Percentiles rank a stretch among this genome's conserved stretches.
These are phyloP conservation scores for Rhinatrema bivittatum DNA, from an alignment of 2,797 vertebrate species.

Conservation along the genomic window DNA sequence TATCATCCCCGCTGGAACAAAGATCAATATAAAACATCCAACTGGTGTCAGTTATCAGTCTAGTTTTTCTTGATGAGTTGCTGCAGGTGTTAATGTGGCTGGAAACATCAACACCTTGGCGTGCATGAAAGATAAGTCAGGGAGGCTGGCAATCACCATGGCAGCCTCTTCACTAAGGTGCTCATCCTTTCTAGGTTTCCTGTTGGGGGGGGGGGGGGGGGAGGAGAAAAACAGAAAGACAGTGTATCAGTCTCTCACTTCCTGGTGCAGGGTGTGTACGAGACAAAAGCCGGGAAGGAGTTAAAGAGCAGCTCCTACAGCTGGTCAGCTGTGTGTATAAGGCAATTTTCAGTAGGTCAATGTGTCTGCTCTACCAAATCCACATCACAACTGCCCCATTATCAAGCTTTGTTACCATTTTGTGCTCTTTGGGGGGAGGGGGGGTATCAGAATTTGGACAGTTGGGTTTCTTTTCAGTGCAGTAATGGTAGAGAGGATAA, in stretches of 20 bases:
- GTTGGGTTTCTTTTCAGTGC: too few relatives aligned
- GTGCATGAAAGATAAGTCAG: conserved; percentile 83
- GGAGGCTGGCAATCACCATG: conserved; percentile 69
- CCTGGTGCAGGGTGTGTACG: background rate
- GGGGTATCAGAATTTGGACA: too few relatives aligned
- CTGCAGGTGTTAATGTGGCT: conserved; percentile 67
- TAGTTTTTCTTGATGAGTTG: conserved; percentile 48
- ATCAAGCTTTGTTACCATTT: too few relatives aligned
- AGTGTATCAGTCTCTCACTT: conserved; percentile 19
- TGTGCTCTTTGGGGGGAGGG: too few relatives aligned
- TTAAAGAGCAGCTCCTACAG: background rate
- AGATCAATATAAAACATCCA: conserved; percentile 48
- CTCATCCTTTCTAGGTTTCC: conserved; percentile 68
- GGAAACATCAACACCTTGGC: conserved; percentile 90
- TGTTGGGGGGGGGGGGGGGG: conserved; percentile 38
- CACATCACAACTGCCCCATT: too few relatives aligned
- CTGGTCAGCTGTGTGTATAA: background rate
- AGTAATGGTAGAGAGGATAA: too few relatives aligned
- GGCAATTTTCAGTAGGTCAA: too few relatives aligned
- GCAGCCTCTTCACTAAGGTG: conserved; percentile 72
- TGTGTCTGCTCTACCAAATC: too few relatives aligned
- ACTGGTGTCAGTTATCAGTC: conserved; percentile 41
- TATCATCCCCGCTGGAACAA: too few relatives aligned
- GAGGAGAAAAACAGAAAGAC: conserved; percentile 22
- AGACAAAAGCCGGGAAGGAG: background rate